These are phyloP conservation scores for Pseudocheirus occidentalis DNA, from an alignment of 2,797 vertebrate genomes.

Conservation along the genomic window DNA sequence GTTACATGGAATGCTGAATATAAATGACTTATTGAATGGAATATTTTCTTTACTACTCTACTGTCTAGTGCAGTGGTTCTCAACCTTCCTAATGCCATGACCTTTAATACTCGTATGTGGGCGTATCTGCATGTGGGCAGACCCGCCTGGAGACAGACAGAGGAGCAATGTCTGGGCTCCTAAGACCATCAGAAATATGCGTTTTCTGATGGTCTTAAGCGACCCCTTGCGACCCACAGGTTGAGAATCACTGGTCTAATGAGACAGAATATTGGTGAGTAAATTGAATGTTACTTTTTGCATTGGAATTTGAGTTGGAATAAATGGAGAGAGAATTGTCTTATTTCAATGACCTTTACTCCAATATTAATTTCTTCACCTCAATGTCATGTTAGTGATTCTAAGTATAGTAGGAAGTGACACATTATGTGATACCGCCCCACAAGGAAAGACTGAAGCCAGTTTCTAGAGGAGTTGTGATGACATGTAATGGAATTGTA, in stretches of 20 bases:
- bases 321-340: not conserved
- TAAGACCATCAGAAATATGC: no score
- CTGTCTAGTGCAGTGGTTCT: no score
- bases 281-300: not conserved
- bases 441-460: not conserved
- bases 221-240: no score
- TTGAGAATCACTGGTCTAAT: no score
- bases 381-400: not conserved
- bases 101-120: no score
- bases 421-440: not conserved
- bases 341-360: no score
- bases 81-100: no score
- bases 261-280: not conserved
- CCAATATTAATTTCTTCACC: not conserved
- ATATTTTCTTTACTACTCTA: not conserved
- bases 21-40: not conserved
- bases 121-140: no score
- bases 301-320: not conserved
- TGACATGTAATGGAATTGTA: not conserved
- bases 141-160: no score
- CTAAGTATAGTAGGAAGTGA: not conserved
- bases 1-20: not conserved
- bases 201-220: no score
- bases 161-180: no score
- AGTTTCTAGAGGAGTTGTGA: not conserved